Percentiles rank a stretch among this genome's conserved stretches.
Evolutionary conservation across 2,888 invertebrate species (phyloP).

Genomic region (Blomia tropicalis): DNA sequence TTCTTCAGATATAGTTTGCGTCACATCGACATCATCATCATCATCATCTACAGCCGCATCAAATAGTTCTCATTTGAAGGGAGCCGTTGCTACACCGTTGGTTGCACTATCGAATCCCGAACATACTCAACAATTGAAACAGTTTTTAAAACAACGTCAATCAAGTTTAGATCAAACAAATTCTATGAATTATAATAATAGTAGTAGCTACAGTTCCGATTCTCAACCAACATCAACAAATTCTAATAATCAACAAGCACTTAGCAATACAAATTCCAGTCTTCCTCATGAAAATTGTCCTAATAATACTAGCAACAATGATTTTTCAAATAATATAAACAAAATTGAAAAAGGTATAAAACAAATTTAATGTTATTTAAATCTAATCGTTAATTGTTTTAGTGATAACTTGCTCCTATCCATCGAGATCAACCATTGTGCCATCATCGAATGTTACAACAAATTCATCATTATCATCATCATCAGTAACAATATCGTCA

Average conservation of each 20-base stretch:
- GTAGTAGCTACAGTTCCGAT: neutral
- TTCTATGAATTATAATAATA: neutral
- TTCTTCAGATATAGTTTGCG: too few relatives aligned
- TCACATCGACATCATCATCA: too few relatives aligned
- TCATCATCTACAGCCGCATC: too few relatives aligned
- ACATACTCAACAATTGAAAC: conserved; percentile 9
- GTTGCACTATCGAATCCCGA: conserved; percentile 15
- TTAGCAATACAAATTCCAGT: neutral
- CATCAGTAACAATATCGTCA: neutral
- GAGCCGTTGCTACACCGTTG: conserved; percentile 23
- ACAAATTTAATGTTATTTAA: neutral
- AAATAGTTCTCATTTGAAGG: conserved; percentile 19
- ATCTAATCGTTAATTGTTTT: neutral
- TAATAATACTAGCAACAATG: neutral
- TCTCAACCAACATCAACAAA: too few relatives aligned
- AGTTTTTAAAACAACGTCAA: neutral
- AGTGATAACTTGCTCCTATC: conserved; percentile 7
- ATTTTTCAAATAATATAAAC: too few relatives aligned
- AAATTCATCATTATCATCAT: neutral
- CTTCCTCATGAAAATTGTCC: neutral
- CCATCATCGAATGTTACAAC: neutral
- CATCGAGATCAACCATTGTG: too few relatives aligned
- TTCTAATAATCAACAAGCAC: too few relatives aligned
- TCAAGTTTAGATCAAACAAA: neutral
- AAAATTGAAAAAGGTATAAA: conserved; percentile 6